These are phyloP conservation scores for Perognathus longimembris DNA, from an alignment of 2,113 vertebrate species.

Conservation along the genomic window DNA sequence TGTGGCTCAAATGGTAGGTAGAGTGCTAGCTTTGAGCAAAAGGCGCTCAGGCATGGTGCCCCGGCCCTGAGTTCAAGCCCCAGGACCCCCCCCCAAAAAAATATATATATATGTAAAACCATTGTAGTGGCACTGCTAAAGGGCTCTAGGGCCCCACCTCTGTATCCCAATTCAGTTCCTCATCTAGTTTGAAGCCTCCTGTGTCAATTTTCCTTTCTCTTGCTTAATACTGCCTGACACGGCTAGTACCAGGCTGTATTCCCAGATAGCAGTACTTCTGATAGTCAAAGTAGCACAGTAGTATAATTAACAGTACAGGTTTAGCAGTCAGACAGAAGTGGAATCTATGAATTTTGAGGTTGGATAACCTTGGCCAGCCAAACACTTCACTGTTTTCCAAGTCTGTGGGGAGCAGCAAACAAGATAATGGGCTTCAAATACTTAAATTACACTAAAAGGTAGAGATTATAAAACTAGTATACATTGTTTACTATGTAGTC, in stretches of 20 bases:
- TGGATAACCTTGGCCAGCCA: constrained; percentile 25
- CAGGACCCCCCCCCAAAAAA: background rate
- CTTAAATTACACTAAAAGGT: constrained; percentile 6
- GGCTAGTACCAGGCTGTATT: constrained; percentile 4
- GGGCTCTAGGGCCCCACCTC: background rate
- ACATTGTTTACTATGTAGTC: background rate
- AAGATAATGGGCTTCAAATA: constrained; percentile 21
- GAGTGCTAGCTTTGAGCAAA: no score
- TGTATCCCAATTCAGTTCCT: background rate
- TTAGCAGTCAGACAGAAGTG: background rate
- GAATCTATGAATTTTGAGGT: constrained; percentile 33
- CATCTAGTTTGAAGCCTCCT: background rate
- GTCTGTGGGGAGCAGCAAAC: background rate
- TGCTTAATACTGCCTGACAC: constrained; percentile 25
- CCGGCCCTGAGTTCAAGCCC: no score
- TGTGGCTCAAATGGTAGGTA: no score
- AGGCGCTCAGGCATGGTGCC: no score
- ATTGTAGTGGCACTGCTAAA: background rate
- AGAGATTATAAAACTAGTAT: background rate
- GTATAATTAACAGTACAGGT: constrained; percentile 10
- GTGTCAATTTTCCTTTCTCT: background rate
- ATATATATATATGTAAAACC: background rate
- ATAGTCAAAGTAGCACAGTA: background rate
- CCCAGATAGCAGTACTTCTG: constrained; percentile 17
- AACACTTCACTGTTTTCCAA: constrained; percentile 23